Base-by-base conservation (phyloP, 1,140 invertebrate genomes). In the Penaeus vannamei region DNA sequence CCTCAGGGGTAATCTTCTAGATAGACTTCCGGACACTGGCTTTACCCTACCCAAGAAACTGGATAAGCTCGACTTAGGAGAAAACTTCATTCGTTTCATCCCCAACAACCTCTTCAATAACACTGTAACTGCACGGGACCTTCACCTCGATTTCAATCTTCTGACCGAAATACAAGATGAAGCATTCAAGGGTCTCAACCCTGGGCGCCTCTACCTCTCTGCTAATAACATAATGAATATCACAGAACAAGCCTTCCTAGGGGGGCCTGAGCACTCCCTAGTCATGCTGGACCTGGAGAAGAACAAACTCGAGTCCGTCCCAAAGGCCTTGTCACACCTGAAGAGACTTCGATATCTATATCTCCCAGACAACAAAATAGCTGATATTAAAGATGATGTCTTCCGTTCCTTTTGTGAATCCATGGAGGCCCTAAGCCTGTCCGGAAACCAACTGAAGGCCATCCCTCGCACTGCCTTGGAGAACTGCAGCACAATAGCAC, bases 231-330 rank as follows among this genome's bases (percentile, higher is more conserved):
- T 91, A n/a, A 20, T 59, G 29, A 91, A 91, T 36, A 91, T 91
- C 32, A 90, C 64, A 26, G 91, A 91, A 32, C 53, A 88, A n/a
- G 89, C 91, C 10, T 91, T 91, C 60, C 53, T 90, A 4, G 91
- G 91, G 26, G 91, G 91, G 17, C 91, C 91, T 14, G 89, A 91
- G 29, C 94, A 96, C 82, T 95, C 94, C 60, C 93, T 98, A 14
- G 96, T 97, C 91, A 96, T 97, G 92, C 92, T 98, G 72, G 97
- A 97, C 93, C 93, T 98, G 80, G 97, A 97, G 90, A 95, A 96
- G 90, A 98, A 98, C 92, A 94, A 95, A 89, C 93, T 98, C 17
- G 93, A 93, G 8, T 93, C 93, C 8, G 94, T 97, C 85, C 96
- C 97, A 1, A 93, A 93, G 72, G 96, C 96, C 29, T 92, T 98